phyloP scores from a whole-genome alignment of 1,140 invertebrate species.

The Drepana arcuata region DNA sequence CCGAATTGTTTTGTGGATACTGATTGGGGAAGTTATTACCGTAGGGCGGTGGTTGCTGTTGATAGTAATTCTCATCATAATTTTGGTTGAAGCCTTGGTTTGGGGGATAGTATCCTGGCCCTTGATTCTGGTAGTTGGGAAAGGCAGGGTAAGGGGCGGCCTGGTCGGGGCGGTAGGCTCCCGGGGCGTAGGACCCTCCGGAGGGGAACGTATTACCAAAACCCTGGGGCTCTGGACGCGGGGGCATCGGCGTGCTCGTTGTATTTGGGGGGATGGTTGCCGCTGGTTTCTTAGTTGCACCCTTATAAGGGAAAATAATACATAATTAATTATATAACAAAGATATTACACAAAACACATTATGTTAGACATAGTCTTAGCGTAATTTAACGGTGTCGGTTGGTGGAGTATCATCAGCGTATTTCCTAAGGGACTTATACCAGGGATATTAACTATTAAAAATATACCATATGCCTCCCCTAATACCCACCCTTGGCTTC shows the following conservation, averaged over 20 bases:
- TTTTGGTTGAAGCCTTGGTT: slow-evolving; percentile 58
- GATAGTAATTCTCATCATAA: slow-evolving; percentile 52
- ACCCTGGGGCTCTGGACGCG: slow-evolving; percentile 27
- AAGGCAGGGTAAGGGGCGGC: slow-evolving; percentile 42
- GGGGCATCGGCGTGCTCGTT: slow-evolving; percentile 23
- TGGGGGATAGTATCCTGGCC: slow-evolving; percentile 47
- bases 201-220: slow-evolving; percentile 29
- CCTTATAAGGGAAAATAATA: slow-evolving; percentile 32
- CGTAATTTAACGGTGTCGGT: no score
- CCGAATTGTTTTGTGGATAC: slow-evolving; percentile 38
- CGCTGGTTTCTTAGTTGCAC: slow-evolving; percentile 73
- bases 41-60: slow-evolving; percentile 40
- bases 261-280: slow-evolving; percentile 79
- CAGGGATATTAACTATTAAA: no score
- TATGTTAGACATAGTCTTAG: no score
- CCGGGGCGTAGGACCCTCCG: slow-evolving; percentile 33
- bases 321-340: no score
- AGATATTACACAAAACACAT: no score
- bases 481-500: slow-evolving; percentile 38
- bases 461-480: no score
- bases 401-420: no score
- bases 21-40: slow-evolving; percentile 47
- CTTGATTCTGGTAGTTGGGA: slow-evolving; percentile 36
- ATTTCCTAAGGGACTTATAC: no score
- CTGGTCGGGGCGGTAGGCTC: slow-evolving; percentile 34